A percentile compares a stretch with the other conserved stretches of the same genome.
Conservation (phyloP, 2,113 vertebrate genomes). For the Pardalotus punctatus region DNA sequence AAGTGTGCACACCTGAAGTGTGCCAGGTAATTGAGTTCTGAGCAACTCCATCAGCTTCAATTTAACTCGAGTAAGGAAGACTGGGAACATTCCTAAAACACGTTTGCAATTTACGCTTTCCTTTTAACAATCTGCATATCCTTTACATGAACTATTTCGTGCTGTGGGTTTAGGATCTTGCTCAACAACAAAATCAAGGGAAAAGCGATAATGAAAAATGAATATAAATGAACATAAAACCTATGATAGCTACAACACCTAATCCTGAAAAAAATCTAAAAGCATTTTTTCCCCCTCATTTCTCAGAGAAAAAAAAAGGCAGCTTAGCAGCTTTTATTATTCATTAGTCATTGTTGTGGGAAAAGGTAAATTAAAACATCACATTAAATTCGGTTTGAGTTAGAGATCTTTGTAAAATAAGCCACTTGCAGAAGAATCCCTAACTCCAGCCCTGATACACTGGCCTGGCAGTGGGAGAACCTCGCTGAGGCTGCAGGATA, state of each 20-base stretch:
- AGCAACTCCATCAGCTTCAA: not conserved
- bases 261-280: not conserved
- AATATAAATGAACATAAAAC: not conserved
- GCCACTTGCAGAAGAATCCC: not conserved
- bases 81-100: not conserved
- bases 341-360: not conserved
- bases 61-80: not conserved
- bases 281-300: not conserved
- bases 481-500: not conserved
- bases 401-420: not conserved
- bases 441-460: not conserved
- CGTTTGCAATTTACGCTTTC: not conserved
- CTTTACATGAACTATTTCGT: fast-evolving
- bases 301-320: not conserved
- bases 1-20: not conserved
- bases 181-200: not conserved
- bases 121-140: not conserved
- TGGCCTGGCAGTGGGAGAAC: not conserved
- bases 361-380: not conserved
- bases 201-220: not conserved
- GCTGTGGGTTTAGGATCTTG: not conserved
- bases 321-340: not conserved
- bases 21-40: not conserved
- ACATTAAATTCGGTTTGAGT: not conserved
- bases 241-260: not conserved